phyloP scores from a whole-genome alignment of 2,113 vertebrate species.

The Uria lomvia region DNA sequence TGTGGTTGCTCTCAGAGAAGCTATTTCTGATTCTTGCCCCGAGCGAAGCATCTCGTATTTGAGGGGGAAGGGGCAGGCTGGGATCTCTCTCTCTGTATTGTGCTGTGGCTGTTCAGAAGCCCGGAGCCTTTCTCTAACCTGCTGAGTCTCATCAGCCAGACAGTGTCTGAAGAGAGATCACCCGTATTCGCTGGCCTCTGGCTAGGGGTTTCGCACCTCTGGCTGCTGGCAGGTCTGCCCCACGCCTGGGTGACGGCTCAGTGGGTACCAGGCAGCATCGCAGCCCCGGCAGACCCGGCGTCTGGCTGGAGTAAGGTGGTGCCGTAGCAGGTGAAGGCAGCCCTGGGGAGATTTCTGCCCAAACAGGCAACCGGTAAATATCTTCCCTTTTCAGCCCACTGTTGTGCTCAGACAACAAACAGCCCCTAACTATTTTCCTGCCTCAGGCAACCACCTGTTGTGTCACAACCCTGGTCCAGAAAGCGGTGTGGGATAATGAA shows the following conservation, averaged over 20 bases:
- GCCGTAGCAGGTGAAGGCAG: background rate
- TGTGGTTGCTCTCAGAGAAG: slow-evolving; percentile 1
- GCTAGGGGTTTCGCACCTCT: background rate
- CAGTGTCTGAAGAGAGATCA: background rate
- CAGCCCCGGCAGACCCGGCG: background rate
- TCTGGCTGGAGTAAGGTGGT: background rate
- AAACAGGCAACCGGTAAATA: background rate
- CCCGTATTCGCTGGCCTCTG: background rate
- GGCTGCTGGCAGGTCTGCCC: background rate
- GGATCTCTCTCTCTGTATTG: background rate
- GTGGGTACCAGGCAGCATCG: background rate
- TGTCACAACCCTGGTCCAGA: background rate
- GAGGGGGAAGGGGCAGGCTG: slow-evolving; percentile 24
- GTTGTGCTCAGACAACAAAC: background rate
- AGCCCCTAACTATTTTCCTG: background rate
- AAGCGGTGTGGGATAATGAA: background rate
- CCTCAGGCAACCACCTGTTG: slow-evolving; percentile 28
- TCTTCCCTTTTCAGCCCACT: background rate
- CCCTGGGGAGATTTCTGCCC: background rate
- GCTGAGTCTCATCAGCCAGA: slow-evolving; percentile 7
- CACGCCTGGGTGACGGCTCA: rapidly evolving
- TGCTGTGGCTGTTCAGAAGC: background rate
- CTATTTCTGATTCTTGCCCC: slow-evolving; percentile 39
- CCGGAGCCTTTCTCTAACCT: slow-evolving; percentile 9
- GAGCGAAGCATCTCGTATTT: background rate